Base-by-base conservation (phyloP, 2,113 vertebrate genomes). In the Myiozetetes cayanensis region DNA sequence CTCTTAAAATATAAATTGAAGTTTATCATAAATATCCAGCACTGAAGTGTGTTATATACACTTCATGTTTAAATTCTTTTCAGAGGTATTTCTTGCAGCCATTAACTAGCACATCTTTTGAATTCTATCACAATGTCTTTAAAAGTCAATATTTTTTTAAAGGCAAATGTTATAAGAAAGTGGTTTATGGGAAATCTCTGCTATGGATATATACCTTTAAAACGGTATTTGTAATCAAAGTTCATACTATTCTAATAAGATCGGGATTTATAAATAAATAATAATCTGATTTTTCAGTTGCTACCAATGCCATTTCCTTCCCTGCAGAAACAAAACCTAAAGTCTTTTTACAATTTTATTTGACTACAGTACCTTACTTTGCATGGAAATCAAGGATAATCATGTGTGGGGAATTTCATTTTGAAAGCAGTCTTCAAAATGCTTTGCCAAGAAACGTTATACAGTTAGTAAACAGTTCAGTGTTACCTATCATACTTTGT, bases 341-440 rank as follows among this genome's bases (percentile, higher is more conserved):
- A 30, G 12, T 44, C 47, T 86, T n/a, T 58, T 83, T 85, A 43
- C 31, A 46, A 12, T 66, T 74, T 76, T 70, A 28, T 49, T 86
- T 74, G 49, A 80, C 46, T 77, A 35, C 33, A 44, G 50, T 77
- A 56, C 41, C 62, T 82, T 78, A 61, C 41, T 85, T 91, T 59
- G 65, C 50, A 77, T 74, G 52, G 50, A 86, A 93, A 89, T 77
- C 62, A 95, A 9, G 1, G 63, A 82, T 47, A 75, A 41, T 78
- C 63, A 56, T 4, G 15, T 59, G 63, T 71, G 46, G 46, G 47
- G 27, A 86, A 59, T 85, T 65, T 79, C 10, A 67, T 56, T 94
- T 72, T 92, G 80, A 87, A 90, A 89, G 80, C 65, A 87, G 20
- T 84, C 84, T 94, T 94, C 76, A 93, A 56, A 94, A 87, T 56